phyloP scores from a whole-genome alignment of 2,888 invertebrate species.

The Agriopis marginaria region DNA sequence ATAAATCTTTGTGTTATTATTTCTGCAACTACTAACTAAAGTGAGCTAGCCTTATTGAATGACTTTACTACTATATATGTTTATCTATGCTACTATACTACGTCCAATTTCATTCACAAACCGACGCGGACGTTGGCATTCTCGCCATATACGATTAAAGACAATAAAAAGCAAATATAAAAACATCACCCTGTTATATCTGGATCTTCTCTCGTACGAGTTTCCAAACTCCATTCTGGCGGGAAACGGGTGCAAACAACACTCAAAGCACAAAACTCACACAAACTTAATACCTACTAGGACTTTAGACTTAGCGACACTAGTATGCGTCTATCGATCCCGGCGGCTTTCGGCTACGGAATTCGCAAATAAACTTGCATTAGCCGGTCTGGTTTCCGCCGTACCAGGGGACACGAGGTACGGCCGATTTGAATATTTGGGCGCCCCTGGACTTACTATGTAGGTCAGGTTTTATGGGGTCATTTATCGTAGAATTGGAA shows the following conservation, averaged over 20 bases:
- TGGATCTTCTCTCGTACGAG: constrained; percentile 84
- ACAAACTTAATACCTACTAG: background rate
- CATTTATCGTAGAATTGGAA: constrained; percentile 36
- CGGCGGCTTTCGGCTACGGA: constrained; percentile 51
- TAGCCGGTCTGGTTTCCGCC: constrained; percentile 15
- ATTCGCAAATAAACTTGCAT: constrained; percentile 58
- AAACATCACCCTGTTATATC: constrained; percentile 87
- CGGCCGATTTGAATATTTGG: constrained; percentile 45
- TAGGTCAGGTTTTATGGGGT: constrained; percentile 69
- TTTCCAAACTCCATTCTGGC: constrained; percentile 84
- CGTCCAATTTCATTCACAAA: too few species aligned
- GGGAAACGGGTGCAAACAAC: constrained; percentile 24
- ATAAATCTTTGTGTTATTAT: too few species aligned
- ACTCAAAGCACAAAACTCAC: constrained; percentile 1
- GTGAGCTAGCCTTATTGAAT: too few species aligned
- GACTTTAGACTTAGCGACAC: too few species aligned
- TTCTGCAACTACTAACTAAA: too few species aligned
- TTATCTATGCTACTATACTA: too few species aligned
- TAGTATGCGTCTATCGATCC: constrained; percentile 68
- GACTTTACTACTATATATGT: too few species aligned
- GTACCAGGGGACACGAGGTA: constrained; percentile 35
- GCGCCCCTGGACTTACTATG: constrained; percentile 45
- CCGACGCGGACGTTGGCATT: too few species aligned
- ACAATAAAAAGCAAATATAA: background rate
- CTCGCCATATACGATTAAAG: too few species aligned